Percentiles rank a stretch among this genome's conserved stretches.
phyloP scores from a whole-genome alignment of 1,140 invertebrate species.

The Drosophila sulfurigaster region DNA sequence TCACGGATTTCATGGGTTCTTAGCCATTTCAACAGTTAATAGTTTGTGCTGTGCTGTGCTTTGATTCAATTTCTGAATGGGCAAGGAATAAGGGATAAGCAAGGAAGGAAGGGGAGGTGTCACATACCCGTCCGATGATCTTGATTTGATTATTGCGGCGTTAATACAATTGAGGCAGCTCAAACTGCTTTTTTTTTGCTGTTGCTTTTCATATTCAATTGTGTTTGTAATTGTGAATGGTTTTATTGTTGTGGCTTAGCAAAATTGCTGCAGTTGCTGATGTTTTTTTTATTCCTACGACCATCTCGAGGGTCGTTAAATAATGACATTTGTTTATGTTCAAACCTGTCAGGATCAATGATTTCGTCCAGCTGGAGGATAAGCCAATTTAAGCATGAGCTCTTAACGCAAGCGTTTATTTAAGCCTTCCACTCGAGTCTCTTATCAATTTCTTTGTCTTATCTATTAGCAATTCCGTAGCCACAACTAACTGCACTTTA shows the following conservation, averaged over 20 bases:
- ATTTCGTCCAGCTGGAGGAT: slow-evolving; percentile 39
- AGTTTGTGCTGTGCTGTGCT: slow-evolving; percentile 66
- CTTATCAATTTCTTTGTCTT: slow-evolving; percentile 13
- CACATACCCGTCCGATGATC: slow-evolving; percentile 60
- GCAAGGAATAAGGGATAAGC: neutral
- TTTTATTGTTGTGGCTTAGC: slow-evolving; percentile 64
- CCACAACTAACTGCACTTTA: slow-evolving; percentile 51
- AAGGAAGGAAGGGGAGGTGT: slow-evolving; percentile 41
- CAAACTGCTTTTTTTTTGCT: slow-evolving; percentile 22
- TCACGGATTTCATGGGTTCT: slow-evolving; percentile 59
- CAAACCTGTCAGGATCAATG: slow-evolving; percentile 11
- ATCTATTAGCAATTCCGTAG: slow-evolving; percentile 34
- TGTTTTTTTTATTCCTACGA: slow-evolving; percentile 65
- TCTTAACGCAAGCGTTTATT: slow-evolving; percentile 20
- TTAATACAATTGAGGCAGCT: slow-evolving; percentile 74
- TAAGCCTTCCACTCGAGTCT: slow-evolving; percentile 8
- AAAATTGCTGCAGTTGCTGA: slow-evolving; percentile 69
- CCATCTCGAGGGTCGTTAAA: slow-evolving; percentile 12
- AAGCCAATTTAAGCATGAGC: slow-evolving; percentile 49
- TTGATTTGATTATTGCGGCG: slow-evolving; percentile 79
- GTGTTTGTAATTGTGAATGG: slow-evolving; percentile 27
- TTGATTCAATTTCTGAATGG: slow-evolving; percentile 52
- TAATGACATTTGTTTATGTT: slow-evolving; percentile 65
- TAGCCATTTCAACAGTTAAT: slow-evolving; percentile 76
- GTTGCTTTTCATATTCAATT: slow-evolving; percentile 14